Base-by-base conservation (phyloP, 2,113 vertebrate genomes). In the Eira barbara region DNA sequence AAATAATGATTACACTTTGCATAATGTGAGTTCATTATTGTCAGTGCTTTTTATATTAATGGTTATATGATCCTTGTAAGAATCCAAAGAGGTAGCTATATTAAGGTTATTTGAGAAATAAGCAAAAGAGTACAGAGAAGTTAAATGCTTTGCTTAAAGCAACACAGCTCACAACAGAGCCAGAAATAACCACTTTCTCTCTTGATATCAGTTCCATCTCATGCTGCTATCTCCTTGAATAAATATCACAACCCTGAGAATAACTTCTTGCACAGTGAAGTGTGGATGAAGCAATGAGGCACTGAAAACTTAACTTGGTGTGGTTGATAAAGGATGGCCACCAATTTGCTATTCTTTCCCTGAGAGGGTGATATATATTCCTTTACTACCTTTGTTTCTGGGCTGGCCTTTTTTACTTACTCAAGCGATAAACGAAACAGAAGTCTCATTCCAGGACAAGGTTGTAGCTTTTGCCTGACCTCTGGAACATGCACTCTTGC, bases 81-180 rank as follows among this genome's bases (percentile, higher is more conserved):
- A 80, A 81, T 18, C 31, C 47, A 9, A 9, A 79, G 21, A 94
- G 67, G 39, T 25, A 39, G 36, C 59, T 61, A 36, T 15, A 73
- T 57, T 65, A 73, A 80, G 39, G 21, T 83, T 83, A 39, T 45
- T 95, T 63, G n/a, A 39, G 85, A 85, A 95, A 42, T 47, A n/a
- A 96, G 6, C 20, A 29, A 14, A 89, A 85, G 85, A 8, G 6
- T 18, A 45, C n/a, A 79, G 23, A 67, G 89, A 85, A 29, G 4
- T 82, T 92, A 84, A 73, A 47, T 89, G 34, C 52, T 96, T 88
- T 88, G 7, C n/a, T 96, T 76, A 89, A 92, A 71, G 49, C 36
- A 71, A 42, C 42, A 45, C 23, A 97, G 42, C 9, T 94, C 1
- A 29, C 42, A 76, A 76, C 4, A 69, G 34, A 91, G 15, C 12